Base-by-base conservation (phyloP, 2,888 invertebrate genomes). In the Drosophila neonasuta region DNA sequence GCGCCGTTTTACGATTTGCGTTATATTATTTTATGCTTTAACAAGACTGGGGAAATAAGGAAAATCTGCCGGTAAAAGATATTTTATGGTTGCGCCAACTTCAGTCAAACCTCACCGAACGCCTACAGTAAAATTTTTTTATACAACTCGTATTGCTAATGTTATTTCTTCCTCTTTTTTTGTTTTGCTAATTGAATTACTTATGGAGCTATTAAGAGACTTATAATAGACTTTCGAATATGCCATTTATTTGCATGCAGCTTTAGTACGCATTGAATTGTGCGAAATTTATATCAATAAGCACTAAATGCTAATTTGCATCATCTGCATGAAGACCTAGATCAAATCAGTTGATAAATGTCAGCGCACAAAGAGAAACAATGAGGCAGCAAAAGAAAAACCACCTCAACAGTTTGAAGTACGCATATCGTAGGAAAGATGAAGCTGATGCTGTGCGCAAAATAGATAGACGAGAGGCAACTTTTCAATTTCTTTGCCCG, bases 341-440 rank as follows among this genome's bases (percentile, higher is more conserved):
- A 62, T 67, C 52, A 69, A 80, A 78, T 78, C 81, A 79, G 75
- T 80, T 78, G 76, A 57, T 61, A 62, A 75, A 70, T 71, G 68
- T 55, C 68, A 69, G 46, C 20, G 42, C 62, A 51, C 24, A 58
- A 9, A 15, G 13, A 41, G 13, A 2, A 15, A 41, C 24, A 24
- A 24, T 24, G 24, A 24, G 6, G 24, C 39, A 48, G 41, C 11
- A 41, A n/a, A 29, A 32, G 54, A 24, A 59, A n/a, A 59, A 17
- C 57, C 30, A 48, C 11, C 44, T 50, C 44, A 63, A 48, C 59
- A 56, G 13, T n/a, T 45, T 30, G 32, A 11, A 30, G n/a, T 17
- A 39, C 39, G 39, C 39, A 36, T n/a, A n/a, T 36, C 36, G 39
- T 8, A 39, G 39, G 54, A 24, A 34, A 58, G 55, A 44, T 60